Percentiles rank a stretch among this genome's conserved stretches.
Conservation (phyloP, 2,888 invertebrate species). For the Troilus luridus region DNA sequence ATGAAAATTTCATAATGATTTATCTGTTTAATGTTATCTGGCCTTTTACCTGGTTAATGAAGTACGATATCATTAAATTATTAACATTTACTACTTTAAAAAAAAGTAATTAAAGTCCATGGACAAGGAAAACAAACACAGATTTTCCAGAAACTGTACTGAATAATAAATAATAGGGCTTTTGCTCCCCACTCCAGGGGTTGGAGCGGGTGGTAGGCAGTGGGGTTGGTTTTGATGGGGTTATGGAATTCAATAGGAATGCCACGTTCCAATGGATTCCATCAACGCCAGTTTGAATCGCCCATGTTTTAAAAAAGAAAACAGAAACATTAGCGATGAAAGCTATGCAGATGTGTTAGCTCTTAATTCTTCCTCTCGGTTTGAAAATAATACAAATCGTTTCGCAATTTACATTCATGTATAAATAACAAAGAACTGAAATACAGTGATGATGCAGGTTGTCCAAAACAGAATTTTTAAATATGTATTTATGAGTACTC, state of each 20-base stretch:
- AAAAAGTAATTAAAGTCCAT: neutral
- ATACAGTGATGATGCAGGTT: neutral
- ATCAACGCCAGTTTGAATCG: neutral
- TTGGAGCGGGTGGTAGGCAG: neutral
- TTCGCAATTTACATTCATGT: neutral
- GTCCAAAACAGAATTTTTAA: too few relatives aligned
- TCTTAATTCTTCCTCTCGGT: neutral
- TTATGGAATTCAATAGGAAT: slow-evolving; percentile 35
- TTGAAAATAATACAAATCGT: neutral
- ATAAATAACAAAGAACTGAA: neutral
- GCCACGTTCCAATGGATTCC: neutral
- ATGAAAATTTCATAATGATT: too few relatives aligned
- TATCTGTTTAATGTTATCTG: too few relatives aligned
- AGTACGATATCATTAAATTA: too few relatives aligned
- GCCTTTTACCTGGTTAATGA: too few relatives aligned
- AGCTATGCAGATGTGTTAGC: neutral
- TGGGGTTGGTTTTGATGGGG: neutral
- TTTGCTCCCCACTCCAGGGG: neutral
- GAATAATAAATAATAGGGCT: neutral
- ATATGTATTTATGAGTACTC: too few relatives aligned
- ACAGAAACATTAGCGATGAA: neutral
- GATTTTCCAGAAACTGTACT: neutral
- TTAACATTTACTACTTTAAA: too few relatives aligned
- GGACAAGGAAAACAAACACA: neutral
- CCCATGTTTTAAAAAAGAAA: neutral